Evolutionary conservation across 2,797 vertebrate species (phyloP), one percentile per base, ranked within the genome.

Genomic region (Myotis vivesi): DNA sequence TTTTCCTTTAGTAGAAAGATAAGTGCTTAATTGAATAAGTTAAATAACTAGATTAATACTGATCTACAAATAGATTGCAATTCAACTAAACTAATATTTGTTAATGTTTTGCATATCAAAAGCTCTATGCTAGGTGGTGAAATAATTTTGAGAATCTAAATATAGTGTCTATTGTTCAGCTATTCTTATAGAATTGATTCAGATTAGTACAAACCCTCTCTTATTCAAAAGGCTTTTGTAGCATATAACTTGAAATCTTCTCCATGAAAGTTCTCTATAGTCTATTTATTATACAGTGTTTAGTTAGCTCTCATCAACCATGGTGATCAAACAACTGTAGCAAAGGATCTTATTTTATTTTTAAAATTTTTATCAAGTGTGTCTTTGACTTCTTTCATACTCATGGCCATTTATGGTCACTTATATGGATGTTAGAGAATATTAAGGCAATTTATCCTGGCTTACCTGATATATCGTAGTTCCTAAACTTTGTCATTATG

Each of bases 91-190:
- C 2, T 59, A 38, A 55, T 79, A 66, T 49, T 86, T 90, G 72
- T 69, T 51, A 46, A 87, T 53, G 17, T 3, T 88, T 73, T 80
- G 5, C 91, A 19, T 89, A 64, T 73, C 77, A 89, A 59, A 87
- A 36, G 7, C 6, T 66, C 23, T 88, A 17, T 72, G 68, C 20
- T 69, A 92, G 23, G n/a, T 77, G 3, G 33, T 85, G 4, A 92
- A 94, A 72, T 80, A 80, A 92, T 89, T 84, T 84, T 44, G n/a
- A 22, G 46, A 68, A 69, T 36, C 30, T 73, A 84, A 73, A 80
- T 22, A 72, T 87, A 72, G 57, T 76, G 2, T 87, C 11, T 38
- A 44, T 85, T 81, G 1, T 92, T 83, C 5, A 73, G 8, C 1
- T 33, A 16, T 66, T 71, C 10, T 77, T 83, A 86, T 36, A 4